Conservation (phyloP, 35 echinoderm and acorn worm species). For the Antedon bifida region DNA sequence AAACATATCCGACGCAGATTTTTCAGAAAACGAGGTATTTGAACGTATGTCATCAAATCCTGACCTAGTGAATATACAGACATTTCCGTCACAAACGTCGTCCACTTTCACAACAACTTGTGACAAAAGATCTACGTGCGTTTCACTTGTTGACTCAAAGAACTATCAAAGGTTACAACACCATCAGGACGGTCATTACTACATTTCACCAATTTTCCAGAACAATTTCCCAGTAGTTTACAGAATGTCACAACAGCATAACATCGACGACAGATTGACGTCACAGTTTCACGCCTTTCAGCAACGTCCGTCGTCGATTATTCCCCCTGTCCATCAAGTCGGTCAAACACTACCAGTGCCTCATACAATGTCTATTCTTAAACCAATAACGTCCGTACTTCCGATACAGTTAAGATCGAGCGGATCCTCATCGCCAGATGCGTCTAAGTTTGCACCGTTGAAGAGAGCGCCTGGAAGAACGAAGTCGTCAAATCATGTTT, state of each 20-base stretch:
- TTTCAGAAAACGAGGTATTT: no score
- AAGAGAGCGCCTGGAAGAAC: constrained; percentile 71
- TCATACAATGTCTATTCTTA: not conserved
- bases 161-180: not conserved
- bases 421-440: not conserved
- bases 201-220: no score
- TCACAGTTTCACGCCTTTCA: no score
- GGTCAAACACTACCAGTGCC: not conserved
- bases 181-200: no score
- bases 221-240: no score
- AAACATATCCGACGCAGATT: no score
- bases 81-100: no score
- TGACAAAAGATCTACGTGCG: not conserved
- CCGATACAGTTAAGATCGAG: not conserved
- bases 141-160: not conserved
- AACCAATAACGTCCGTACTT: not conserved
- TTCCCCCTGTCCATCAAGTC: not conserved
- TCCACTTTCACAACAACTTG: not conserved
- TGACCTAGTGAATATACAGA: no score
- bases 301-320: not conserved
- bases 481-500: constrained; percentile 57
- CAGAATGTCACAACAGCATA: no score
- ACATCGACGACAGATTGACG: no score
- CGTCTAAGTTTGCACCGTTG: constrained; percentile 34
- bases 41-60: no score